Evolutionary conservation across 2,888 invertebrate genomes (phyloP).

Genomic region (Scaptomyza polygonia): DNA sequence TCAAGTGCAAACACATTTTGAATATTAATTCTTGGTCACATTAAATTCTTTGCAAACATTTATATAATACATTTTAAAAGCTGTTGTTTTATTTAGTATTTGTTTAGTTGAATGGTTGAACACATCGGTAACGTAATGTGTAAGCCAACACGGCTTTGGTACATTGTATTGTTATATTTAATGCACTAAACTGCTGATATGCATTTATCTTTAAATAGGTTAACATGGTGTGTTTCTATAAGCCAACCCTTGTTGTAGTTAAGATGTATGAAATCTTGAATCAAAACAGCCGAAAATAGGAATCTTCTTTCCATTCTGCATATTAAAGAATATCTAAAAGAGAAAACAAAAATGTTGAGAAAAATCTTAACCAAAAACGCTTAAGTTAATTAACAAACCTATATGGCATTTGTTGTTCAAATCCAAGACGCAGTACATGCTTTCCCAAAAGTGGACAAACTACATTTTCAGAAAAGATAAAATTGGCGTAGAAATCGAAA

Average conservation of each 20-base stretch:
- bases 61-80: background rate
- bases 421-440: background rate
- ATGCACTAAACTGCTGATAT: background rate
- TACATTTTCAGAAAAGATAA: background rate
- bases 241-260: constrained; percentile 2
- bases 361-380: background rate
- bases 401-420: background rate
- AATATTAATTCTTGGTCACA: constrained; percentile 5
- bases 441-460: background rate
- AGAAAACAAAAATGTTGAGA: background rate
- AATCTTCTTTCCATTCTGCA: background rate
- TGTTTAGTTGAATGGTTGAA: background rate
- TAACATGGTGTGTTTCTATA: fast-evolving
- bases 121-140: background rate
- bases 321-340: background rate
- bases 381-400: background rate
- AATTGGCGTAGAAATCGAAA: background rate
- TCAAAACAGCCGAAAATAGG: background rate
- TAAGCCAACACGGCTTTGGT: background rate
- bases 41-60: background rate
- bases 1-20: constrained; percentile 31
- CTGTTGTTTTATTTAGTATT: background rate
- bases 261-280: constrained; percentile 27
- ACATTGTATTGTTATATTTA: background rate
- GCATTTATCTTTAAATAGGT: background rate